Evolutionary conservation across 2,797 vertebrate genomes (phyloP), one percentile per base, ranked within the genome.

Genomic region (Lagorchestes hirsutus): DNA sequence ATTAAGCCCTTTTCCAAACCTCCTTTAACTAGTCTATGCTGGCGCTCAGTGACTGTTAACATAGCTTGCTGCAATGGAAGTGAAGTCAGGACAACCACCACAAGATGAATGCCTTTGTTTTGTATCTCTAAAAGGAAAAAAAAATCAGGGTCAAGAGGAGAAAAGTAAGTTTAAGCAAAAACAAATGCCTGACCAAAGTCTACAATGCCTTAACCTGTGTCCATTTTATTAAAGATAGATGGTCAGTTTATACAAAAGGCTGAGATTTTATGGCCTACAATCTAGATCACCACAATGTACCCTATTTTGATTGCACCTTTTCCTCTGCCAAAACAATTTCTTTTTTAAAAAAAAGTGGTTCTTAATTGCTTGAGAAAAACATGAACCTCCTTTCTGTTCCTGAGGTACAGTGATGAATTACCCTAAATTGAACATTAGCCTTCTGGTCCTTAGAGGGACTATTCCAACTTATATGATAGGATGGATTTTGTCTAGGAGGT

Each of bases 221-320:
- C 5, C 31, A 62, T 62, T 31, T 34, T 62, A 13, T 4, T 4
- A 34, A 62, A 34, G 13, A 6, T 34, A 1, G 93, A 98, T 94
- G 0, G 87, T 93, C 0, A 99, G 98, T 94, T 99, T 99, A 97
- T 99, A 99, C 87, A 99, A 97, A 92, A 99, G 31, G 99, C 0
- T 10, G 34, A 52, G 28, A 12, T 1, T 67, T 62, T n/a, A 31
- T 62, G 59, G 59, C 31, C 31, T 62, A 16, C 31, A 34, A 34
- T 14, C 31, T 34, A 34, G 31, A 62, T 62, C 31, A 62, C 59
- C 59, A 62, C 31, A n/a, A 12, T 62, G 13, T 62, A 4, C 40
- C 31, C 55, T 4, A 67, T 90, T 67, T 93, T 34, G 31, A n/a
- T 62, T 34, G 31, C 31, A 62, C 3, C 34, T 62, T 34, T 34